Evolutionary conservation across 2,113 vertebrate species (phyloP).

Genomic region (Scomber colias): DNA sequence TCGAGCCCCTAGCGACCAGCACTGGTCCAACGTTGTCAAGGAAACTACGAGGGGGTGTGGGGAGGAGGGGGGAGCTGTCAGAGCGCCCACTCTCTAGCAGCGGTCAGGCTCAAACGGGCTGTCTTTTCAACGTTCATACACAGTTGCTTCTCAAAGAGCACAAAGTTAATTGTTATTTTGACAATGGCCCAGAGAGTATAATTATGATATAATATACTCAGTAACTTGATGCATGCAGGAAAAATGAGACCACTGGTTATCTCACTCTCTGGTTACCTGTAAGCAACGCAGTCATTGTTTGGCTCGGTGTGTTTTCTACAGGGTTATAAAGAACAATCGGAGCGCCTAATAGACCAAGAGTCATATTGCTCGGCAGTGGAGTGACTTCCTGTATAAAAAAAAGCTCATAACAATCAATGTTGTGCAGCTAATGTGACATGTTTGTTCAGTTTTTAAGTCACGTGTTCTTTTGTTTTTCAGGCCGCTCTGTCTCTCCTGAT

Average conservation of each 20-base stretch:
- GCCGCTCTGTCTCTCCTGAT: constrained; percentile 91
- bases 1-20: constrained; percentile 65
- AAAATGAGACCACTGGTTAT: constrained; percentile 19
- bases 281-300: not conserved
- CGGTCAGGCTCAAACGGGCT: constrained; percentile 40
- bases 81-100: constrained; percentile 64
- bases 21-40: constrained; percentile 76
- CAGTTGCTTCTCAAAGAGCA: constrained; percentile 38
- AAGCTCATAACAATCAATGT: constrained; percentile 3
- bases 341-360: not conserved
- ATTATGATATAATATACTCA: not conserved
- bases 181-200: accelerated
- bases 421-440: not conserved
- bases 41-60: constrained; percentile 63
- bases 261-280: constrained; percentile 20
- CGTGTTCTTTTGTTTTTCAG: constrained; percentile 76
- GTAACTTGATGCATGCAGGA: constrained; percentile 6
- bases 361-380: not conserved
- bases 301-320: not conserved
- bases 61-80: constrained; percentile 43
- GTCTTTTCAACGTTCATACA: constrained; percentile 38
- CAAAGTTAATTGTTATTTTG: constrained; percentile 27
- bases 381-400: constrained; percentile 7
- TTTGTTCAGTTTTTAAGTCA: not conserved
- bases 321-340: constrained; percentile 11